phyloP scores from a whole-genome alignment of 2,113 vertebrate genomes.

The Damaliscus lunatus region DNA sequence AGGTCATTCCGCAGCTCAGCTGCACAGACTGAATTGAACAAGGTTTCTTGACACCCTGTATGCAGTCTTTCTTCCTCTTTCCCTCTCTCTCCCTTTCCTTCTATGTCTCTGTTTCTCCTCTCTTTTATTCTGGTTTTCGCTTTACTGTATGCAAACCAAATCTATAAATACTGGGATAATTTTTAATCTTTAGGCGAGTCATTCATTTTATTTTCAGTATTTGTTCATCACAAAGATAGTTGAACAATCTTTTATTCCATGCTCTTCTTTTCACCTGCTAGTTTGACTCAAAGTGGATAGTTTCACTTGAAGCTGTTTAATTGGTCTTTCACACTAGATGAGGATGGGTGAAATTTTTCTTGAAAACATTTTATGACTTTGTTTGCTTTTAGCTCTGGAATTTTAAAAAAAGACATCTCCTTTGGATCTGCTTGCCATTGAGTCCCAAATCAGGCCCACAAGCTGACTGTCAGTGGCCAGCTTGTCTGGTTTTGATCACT shows the following conservation, averaged over 20 bases:
- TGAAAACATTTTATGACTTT: not conserved
- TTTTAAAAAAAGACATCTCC: not conserved
- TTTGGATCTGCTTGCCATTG: not conserved
- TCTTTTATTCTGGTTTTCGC: not conserved
- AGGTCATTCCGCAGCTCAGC: not conserved
- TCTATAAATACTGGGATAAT: not conserved
- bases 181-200: not conserved
- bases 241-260: not conserved
- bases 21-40: not conserved
- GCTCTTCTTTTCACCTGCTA: not conserved
- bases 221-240: not conserved
- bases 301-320: not conserved
- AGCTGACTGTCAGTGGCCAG: not conserved
- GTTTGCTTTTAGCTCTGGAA: not conserved
- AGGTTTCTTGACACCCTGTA: not conserved
- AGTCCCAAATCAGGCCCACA: not conserved
- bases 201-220: not conserved
- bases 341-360: not conserved
- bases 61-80: not conserved
- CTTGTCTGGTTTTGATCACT: not conserved
- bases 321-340: not conserved
- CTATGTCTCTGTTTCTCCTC: not conserved
- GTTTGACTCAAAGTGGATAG: not conserved
- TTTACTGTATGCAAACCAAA: not conserved
- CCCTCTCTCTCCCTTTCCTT: not conserved